Percentiles rank a stretch among this genome's conserved stretches.
Evolutionary conservation across 2,113 vertebrate species (phyloP).

Genomic region (Setophaga kirtlandii): DNA sequence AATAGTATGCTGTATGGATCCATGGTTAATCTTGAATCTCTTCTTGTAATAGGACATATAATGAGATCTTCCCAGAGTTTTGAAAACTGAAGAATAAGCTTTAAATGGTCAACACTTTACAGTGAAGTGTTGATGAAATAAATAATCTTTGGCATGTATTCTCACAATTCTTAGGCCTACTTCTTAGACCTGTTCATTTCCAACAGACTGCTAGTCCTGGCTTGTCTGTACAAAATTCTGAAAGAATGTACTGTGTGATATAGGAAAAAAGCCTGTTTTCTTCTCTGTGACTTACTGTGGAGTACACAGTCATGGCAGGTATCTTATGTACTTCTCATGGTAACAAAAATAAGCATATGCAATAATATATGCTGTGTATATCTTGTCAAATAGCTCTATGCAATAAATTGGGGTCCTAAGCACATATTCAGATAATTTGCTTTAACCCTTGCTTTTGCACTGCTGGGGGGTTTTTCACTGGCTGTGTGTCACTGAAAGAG

Average conservation of each 20-base stretch:
- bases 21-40: neutral
- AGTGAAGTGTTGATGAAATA: neutral
- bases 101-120: neutral
- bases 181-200: neutral
- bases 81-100: conserved; percentile 2
- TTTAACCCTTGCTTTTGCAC: neutral
- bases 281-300: neutral
- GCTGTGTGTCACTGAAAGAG: neutral
- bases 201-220: neutral
- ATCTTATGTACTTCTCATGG: neutral
- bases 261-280: neutral
- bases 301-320: neutral
- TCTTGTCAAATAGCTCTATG: neutral
- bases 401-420: neutral
- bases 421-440: neutral
- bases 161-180: neutral
- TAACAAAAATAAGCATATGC: neutral
- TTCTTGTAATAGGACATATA: neutral
- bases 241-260: neutral
- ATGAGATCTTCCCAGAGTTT: neutral
- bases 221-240: neutral
- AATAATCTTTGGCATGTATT: neutral
- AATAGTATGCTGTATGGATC: neutral
- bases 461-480: neutral
- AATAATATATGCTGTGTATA: neutral